Conservation (phyloP, 2,797 vertebrate genomes). For the Vipera ursinii region DNA sequence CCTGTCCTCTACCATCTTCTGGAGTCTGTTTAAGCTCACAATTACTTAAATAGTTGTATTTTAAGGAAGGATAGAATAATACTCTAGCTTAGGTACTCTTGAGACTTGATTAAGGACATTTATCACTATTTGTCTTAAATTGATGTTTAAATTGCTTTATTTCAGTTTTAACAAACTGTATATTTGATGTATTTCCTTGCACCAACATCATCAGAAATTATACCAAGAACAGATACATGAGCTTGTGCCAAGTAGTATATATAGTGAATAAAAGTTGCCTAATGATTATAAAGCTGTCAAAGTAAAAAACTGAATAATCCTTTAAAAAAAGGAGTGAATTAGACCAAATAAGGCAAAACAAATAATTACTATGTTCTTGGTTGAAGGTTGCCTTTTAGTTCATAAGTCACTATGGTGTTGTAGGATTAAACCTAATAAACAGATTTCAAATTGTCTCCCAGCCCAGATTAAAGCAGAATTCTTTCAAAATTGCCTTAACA, state of each 20-base stretch:
- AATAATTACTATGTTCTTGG: neutral
- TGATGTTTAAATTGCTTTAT: neutral
- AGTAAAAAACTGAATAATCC: neutral
- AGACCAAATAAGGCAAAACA: neutral
- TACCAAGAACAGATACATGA: neutral
- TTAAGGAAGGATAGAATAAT: neutral
- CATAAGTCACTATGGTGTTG: neutral
- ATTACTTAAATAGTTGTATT: neutral
- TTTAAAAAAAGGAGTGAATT: neutral
- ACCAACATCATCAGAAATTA: neutral
- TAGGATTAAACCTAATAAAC: neutral
- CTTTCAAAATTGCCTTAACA: neutral
- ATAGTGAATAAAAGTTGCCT: neutral
- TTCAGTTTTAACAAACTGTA: neutral
- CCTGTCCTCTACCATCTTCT: no score
- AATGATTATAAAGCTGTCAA: neutral
- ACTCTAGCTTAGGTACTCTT: neutral
- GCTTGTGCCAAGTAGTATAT: neutral
- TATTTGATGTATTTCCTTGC: neutral
- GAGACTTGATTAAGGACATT: neutral
- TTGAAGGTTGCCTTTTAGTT: neutral
- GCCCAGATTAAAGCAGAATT: neutral
- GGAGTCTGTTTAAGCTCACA: no score
- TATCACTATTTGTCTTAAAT: neutral
- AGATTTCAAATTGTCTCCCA: neutral